Percentiles rank a stretch among this genome's conserved stretches.
phyloP scores from a whole-genome alignment of 2,888 invertebrate species.

The Calameuta filiformis region DNA sequence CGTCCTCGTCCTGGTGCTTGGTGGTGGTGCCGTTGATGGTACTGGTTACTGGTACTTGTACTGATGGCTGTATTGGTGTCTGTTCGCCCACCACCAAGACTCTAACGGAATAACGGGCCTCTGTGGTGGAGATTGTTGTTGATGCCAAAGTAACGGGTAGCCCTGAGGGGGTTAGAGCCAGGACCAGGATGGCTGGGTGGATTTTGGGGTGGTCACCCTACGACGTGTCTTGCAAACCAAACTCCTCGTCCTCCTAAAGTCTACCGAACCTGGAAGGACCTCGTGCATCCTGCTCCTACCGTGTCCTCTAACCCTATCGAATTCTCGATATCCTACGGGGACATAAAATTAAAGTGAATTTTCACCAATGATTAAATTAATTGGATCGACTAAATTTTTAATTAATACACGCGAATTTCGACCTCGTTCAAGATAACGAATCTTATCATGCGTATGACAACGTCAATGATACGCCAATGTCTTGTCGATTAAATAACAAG shows the following conservation, averaged over 20 bases:
- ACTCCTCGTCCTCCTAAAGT: constrained; percentile 34
- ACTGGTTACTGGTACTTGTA: background rate
- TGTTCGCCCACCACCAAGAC: constrained; percentile 51
- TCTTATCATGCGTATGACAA: background rate
- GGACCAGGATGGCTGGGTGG: constrained; percentile 20
- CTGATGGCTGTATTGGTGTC: constrained; percentile 31
- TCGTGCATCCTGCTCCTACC: background rate
- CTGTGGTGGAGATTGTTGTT: constrained; percentile 64
- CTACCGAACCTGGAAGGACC: constrained; percentile 10
- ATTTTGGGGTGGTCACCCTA: constrained; percentile 33
- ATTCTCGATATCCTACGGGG: background rate
- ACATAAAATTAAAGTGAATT: background rate
- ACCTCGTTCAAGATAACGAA: background rate
- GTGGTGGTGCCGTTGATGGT: background rate
- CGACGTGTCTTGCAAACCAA: constrained; percentile 65
- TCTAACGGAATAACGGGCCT: constrained; percentile 63
- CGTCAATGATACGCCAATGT: background rate
- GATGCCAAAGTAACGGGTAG: constrained; percentile 63
- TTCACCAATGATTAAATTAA: background rate
- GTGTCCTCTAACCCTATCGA: background rate
- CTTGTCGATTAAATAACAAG: background rate
- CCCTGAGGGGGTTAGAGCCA: constrained; percentile 45
- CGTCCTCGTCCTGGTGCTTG: background rate
- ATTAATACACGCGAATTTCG: background rate
- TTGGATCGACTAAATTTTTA: background rate